Evolutionary conservation across 2,888 invertebrate genomes (phyloP).

Genomic region (Heliconius ismenius): DNA sequence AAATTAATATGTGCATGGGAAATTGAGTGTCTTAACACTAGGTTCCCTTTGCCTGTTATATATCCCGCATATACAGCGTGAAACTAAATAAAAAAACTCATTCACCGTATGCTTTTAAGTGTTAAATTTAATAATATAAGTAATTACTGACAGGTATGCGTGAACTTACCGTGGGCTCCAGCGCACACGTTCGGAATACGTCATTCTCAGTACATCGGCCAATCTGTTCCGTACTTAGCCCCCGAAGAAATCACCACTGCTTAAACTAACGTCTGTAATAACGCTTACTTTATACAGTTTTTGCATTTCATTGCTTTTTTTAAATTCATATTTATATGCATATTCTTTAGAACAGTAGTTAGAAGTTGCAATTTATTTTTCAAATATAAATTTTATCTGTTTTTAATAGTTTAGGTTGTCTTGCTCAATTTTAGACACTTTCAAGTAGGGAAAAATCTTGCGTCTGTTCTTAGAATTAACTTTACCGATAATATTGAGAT

Average conservation of each 20-base stretch:
- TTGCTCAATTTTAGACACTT: neutral
- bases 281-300: slow-evolving; percentile 31
- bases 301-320: slow-evolving; percentile 23
- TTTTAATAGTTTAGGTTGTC: neutral
- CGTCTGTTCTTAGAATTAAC: neutral
- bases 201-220: slow-evolving; percentile 87
- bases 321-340: neutral
- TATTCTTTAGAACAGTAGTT: neutral
- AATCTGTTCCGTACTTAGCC: slow-evolving; percentile 66
- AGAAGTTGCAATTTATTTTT: neutral
- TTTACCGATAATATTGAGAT: neutral
- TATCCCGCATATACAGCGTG: neutral
- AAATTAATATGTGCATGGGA: no score
- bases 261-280: slow-evolving; percentile 56
- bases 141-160: slow-evolving; percentile 69
- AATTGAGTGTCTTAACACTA: neutral
- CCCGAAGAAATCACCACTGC: slow-evolving; percentile 68
- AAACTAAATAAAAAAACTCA: neutral
- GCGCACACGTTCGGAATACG: slow-evolving; percentile 90
- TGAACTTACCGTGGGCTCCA: slow-evolving; percentile 84
- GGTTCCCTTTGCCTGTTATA: neutral
- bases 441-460: neutral
- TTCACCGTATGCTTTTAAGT: no score
- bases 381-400: neutral
- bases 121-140: neutral